These are phyloP conservation scores for Acomys russatus DNA, from an alignment of 2,797 vertebrate species.

Conservation along the genomic window DNA sequence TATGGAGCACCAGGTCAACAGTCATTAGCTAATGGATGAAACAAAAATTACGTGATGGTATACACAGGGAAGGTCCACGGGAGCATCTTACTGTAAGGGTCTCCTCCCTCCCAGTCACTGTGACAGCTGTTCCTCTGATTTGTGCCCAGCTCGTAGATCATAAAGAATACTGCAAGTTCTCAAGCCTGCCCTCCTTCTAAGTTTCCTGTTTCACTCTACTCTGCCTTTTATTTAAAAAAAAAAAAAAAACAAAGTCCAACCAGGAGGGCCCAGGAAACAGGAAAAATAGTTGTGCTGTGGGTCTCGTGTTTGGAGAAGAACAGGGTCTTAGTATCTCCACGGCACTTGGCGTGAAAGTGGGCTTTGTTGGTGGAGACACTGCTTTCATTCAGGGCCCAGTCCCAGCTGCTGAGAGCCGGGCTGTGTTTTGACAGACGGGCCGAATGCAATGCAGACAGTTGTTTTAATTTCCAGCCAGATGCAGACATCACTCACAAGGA, in stretches of 20 bases:
- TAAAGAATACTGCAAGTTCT: constrained; percentile 49
- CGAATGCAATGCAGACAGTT: constrained; percentile 84
- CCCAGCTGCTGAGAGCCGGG: constrained; percentile 89
- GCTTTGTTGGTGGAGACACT: constrained; percentile 89
- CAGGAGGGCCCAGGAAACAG: constrained; percentile 88
- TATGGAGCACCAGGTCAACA: not conserved
- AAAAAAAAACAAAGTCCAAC: constrained; percentile 79
- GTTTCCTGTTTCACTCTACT: constrained; percentile 77
- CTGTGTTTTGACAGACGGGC: constrained; percentile 87
- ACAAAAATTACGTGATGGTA: not conserved
- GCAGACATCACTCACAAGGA: constrained; percentile 84
- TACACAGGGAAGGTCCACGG: not conserved
- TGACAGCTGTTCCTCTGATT: constrained; percentile 52
- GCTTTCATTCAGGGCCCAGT: constrained; percentile 88
- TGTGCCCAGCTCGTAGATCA: constrained; percentile 22
- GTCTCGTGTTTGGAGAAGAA: constrained; percentile 88
- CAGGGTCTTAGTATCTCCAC: constrained; percentile 90
- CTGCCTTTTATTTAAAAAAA: constrained; percentile 48
- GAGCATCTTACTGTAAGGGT: constrained; percentile 13
- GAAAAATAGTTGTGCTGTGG: constrained; percentile 87
- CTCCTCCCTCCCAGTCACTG: not conserved
- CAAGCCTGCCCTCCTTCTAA: not conserved
- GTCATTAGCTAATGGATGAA: not conserved
- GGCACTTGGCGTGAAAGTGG: constrained; percentile 89
- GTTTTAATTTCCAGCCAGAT: constrained; percentile 86